Conservation (phyloP, 1,140 invertebrate genomes). For the Drosophila mauritiana region DNA sequence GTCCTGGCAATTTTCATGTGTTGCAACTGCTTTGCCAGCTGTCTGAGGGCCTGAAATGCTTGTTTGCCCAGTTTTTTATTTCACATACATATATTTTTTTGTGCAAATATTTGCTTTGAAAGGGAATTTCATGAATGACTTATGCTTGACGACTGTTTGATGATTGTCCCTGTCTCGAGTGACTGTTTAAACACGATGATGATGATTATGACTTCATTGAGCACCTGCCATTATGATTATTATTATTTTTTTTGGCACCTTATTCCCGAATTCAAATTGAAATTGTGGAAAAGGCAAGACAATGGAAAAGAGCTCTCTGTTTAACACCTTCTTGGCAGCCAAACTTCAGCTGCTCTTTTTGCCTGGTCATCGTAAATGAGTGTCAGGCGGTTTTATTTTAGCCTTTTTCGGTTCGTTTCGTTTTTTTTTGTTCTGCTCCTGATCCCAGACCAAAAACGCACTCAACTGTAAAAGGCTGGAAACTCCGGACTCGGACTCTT, state of each 20-base stretch:
- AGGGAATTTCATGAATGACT: slow-evolving; percentile 67
- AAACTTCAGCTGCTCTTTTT: slow-evolving; percentile 66
- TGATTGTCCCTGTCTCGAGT: slow-evolving; percentile 42
- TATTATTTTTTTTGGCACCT: slow-evolving; percentile 55
- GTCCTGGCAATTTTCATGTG: slow-evolving; percentile 72
- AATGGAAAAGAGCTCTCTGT: slow-evolving; percentile 38
- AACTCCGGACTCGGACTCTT: slow-evolving; percentile 37
- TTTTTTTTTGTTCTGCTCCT: slow-evolving; percentile 33
- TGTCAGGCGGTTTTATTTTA: slow-evolving; percentile 45
- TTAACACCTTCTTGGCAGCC: slow-evolving; percentile 72
- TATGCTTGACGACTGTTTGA: slow-evolving; percentile 54
- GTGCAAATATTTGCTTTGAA: slow-evolving; percentile 66
- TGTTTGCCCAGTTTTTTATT: slow-evolving; percentile 32
- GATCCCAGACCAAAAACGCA: slow-evolving; percentile 46
- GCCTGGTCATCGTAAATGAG: slow-evolving; percentile 80
- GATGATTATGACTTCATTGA: slow-evolving; percentile 50
- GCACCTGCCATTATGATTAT: slow-evolving; percentile 44
- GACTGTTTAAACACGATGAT: slow-evolving; percentile 29
- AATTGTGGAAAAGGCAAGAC: slow-evolving; percentile 20
- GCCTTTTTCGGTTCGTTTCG: slow-evolving; percentile 3
- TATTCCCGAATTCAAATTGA: slow-evolving; percentile 51
- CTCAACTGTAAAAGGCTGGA: slow-evolving; percentile 64
- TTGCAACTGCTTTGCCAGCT: slow-evolving; percentile 70
- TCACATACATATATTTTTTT: slow-evolving; percentile 44
- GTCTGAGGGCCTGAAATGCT: slow-evolving; percentile 45